Percentiles rank a stretch among this genome's conserved stretches.
Conservation (phyloP, 2,797 vertebrate genomes). For the Anas capensis region DNA sequence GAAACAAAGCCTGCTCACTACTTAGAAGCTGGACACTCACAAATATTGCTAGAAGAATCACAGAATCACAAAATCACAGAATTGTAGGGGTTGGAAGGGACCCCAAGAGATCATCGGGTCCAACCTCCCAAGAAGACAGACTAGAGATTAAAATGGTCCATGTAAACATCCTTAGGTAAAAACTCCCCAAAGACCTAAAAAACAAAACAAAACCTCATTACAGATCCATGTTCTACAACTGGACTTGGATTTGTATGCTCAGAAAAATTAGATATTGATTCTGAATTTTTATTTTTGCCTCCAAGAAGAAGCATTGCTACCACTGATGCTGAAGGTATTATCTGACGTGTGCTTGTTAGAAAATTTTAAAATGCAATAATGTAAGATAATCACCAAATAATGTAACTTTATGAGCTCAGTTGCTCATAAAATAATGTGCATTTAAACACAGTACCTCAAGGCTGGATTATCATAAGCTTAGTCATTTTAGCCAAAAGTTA, state of each 20-base stretch:
- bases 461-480: neutral
- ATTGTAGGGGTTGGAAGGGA: no score
- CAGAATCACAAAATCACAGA: no score
- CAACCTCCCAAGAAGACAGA: neutral
- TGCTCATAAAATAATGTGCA: neutral
- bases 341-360: neutral
- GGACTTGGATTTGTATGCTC: neutral
- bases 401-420: neutral
- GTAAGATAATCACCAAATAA: neutral
- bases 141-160: neutral
- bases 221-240: neutral
- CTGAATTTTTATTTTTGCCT: neutral
- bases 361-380: neutral
- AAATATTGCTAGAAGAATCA: neutral
- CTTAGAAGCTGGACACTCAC: fast-evolving
- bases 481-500: neutral
- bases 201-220: neutral
- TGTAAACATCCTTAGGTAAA: neutral
- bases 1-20: neutral
- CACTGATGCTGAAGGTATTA: neutral
- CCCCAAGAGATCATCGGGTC: no score
- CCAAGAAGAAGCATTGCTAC: neutral
- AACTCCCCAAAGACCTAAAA: neutral
- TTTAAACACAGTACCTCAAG: neutral
- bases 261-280: neutral